Percentiles rank a stretch among this genome's conserved stretches.
Conservation (phyloP, 2,113 vertebrate genomes). For the Brienomyrus longianalis region DNA sequence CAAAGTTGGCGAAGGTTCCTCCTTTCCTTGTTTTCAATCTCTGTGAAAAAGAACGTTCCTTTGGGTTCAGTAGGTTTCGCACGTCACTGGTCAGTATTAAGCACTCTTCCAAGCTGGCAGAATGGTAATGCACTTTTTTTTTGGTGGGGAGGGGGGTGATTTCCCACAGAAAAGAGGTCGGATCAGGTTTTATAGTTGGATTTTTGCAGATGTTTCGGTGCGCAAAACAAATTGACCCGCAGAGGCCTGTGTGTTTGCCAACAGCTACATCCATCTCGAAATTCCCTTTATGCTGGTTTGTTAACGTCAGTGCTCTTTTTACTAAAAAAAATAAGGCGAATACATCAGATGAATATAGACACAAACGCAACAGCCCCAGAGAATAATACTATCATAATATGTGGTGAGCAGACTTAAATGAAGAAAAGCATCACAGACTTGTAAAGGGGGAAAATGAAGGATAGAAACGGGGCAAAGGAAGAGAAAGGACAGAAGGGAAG, state of each 20-base stretch:
- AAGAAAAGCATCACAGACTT: neutral
- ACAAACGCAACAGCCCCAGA: neutral
- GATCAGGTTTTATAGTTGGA: neutral
- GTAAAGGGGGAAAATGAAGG: neutral
- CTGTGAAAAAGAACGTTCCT: neutral
- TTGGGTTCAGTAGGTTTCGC: neutral
- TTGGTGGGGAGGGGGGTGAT: neutral
- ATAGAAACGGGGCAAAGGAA: constrained; percentile 30
- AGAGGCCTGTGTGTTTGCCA: neutral
- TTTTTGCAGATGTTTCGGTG: constrained; percentile 4
- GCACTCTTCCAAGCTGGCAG: neutral
- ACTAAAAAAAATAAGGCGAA: constrained; percentile 2
- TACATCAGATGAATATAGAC: constrained; percentile 17
- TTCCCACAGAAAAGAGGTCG: neutral
- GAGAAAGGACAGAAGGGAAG: neutral
- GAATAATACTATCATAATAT: neutral
- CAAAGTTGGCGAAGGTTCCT: neutral
- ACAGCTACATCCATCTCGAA: neutral
- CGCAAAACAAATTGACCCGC: neutral
- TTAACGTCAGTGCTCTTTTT: neutral
- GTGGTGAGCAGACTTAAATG: neutral
- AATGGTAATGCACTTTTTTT: neutral
- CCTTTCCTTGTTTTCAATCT: neutral
- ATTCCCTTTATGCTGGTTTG: neutral
- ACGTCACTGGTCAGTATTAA: neutral